A percentile compares a stretch with the other conserved stretches of the same genome.
Evolutionary conservation across 2,113 vertebrate genomes (phyloP).

Genomic region (Tinamus guttatus): DNA sequence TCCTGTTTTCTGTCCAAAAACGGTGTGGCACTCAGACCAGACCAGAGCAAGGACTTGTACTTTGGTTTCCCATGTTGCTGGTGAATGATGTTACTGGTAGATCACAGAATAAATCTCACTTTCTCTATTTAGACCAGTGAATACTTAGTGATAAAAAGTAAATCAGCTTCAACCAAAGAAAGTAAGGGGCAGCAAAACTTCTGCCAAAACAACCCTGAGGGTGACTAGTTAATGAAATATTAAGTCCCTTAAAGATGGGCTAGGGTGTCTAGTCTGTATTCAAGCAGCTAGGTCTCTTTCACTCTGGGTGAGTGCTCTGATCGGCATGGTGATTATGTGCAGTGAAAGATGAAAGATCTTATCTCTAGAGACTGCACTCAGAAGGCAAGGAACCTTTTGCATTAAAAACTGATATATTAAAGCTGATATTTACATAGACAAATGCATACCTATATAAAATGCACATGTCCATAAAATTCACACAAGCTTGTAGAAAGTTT

Average conservation of each 20-base stretch:
- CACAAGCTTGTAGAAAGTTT: not conserved
- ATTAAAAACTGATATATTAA: not conserved
- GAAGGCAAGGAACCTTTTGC: not conserved
- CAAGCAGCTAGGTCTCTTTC: not conserved
- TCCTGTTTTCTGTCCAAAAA: not conserved
- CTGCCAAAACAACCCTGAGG: not conserved
- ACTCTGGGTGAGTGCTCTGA: not conserved
- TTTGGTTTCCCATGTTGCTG: not conserved
- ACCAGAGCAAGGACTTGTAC: not conserved
- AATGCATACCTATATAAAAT: not conserved
- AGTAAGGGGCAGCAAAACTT: not conserved
- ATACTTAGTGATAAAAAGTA: not conserved
- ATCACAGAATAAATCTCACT: not conserved
- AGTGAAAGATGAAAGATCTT: not conserved
- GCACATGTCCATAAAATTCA: accelerated
- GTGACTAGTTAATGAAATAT: not conserved
- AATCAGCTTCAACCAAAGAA: not conserved
- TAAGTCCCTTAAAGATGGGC: not conserved
- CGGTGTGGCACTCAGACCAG: not conserved
- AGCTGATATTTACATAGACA: not conserved
- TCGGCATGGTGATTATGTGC: not conserved
- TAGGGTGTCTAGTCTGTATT: not conserved
- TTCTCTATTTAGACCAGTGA: not conserved
- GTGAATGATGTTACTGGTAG: not conserved
- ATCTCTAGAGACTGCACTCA: not conserved